Base-by-base conservation (phyloP, 2,888 invertebrate species). In the Diploptera punctata region DNA sequence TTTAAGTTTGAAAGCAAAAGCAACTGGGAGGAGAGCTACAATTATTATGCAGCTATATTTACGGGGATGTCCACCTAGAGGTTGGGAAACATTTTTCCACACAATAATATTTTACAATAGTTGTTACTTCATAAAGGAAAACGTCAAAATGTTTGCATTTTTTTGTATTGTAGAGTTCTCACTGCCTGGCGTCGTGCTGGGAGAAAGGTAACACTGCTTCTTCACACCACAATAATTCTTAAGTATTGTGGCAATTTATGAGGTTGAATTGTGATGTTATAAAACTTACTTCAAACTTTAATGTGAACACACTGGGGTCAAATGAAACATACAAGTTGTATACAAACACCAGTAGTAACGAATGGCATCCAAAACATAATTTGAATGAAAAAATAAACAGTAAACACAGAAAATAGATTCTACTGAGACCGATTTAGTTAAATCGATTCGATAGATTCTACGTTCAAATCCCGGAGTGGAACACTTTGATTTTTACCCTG, bases 61-160 rank as follows among this genome's bases (percentile, higher is more conserved):
- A 65, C 65, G 43, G 65, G 44, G 44, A 65, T 44, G 26, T 44
- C 44, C 65, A 44, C 44, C 44, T 43, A 65, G 65, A 65, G 44
- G 44, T 65, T 44, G 44, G 44, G 43, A 44, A 33, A 21, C 7
- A 26, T 44, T 65, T 43, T 65, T 65, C 65, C 65, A 65, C 65
- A 65, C 65, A 65, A 65, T 65, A 65, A 65, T 65, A 24, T 65
- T 24, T 65, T 24, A 44, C 43, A 65, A 44, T 44, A 26, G 21
- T 26, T 44, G 16, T 65, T n/a, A 24, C 21, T 61, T 38, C 38
- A 61, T 61, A 38, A 61, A 38, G 33, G 31, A 21, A 33, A 24
- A 65, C 18, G 65, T 65, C 65, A 65, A 65, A 65, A 65, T 65
- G 65, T 57, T 57, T 57, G 57, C 57, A 26, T 24, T 57, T 57